These are phyloP conservation scores for Neofelis nebulosa DNA, from an alignment of 2,113 vertebrate species.

Conservation along the genomic window DNA sequence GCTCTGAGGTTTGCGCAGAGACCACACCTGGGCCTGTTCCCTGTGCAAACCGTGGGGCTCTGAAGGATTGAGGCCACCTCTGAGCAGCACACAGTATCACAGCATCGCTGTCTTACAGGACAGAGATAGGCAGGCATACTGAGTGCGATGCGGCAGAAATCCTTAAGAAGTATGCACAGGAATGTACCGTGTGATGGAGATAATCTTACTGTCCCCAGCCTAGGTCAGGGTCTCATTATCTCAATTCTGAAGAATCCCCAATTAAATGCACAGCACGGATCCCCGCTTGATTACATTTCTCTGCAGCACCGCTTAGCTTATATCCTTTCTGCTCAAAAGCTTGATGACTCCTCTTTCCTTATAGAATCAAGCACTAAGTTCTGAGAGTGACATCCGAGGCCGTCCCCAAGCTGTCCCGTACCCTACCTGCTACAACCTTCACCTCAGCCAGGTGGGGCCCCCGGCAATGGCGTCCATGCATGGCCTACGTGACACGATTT, in stretches of 20 bases:
- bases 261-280: background rate
- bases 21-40: background rate
- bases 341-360: background rate
- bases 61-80: background rate
- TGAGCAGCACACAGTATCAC: background rate
- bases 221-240: background rate
- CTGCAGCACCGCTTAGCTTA: background rate
- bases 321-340: background rate
- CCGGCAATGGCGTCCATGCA: background rate
- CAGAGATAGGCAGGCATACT: background rate
- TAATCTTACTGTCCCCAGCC: background rate
- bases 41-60: accelerated
- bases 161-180: background rate
- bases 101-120: no score
- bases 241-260: background rate
- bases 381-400: background rate
- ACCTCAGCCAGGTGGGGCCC: background rate
- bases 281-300: slow-evolving; percentile 2
- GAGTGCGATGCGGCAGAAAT: background rate
- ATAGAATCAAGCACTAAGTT: background rate
- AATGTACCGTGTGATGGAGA: background rate
- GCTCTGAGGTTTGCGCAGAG: background rate
- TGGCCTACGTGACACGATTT: no score
- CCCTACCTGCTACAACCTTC: background rate
- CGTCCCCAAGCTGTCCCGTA: background rate